phyloP scores from a whole-genome alignment of 2,113 vertebrate species.

The Bungarus multicinctus region DNA sequence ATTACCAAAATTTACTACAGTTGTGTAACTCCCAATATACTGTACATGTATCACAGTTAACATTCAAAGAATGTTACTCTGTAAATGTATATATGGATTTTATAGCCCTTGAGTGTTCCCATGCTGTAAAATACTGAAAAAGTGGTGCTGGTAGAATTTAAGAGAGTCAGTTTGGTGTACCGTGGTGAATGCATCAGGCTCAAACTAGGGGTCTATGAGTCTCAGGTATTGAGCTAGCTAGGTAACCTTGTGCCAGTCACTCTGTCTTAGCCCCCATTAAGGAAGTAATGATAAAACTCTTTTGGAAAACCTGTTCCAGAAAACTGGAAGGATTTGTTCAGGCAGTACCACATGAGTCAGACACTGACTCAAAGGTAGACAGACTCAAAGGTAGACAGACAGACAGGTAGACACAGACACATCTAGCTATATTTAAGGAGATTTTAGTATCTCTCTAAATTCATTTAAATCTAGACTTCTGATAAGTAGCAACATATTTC shows the following conservation, averaged over 20 bases:
- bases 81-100: not conserved
- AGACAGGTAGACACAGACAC: not conserved
- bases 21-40: not conserved
- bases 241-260: not conserved
- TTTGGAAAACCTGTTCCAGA: not conserved
- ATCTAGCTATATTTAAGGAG: not conserved
- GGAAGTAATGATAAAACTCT: not conserved
- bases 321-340: not conserved
- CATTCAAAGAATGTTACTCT: not conserved
- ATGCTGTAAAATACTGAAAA: not conserved
- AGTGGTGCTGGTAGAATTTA: not conserved
- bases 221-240: not conserved
- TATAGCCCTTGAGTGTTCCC: not conserved
- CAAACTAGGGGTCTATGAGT: not conserved
- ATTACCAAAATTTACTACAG: not conserved
- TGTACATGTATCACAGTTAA: not conserved
- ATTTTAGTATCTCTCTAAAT: not conserved
- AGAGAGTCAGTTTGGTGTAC: not conserved
- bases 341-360: not conserved
- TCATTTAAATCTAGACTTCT: not conserved
- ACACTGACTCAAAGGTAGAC: not conserved
- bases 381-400: not conserved
- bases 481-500: not conserved
- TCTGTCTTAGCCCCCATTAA: not conserved
- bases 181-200: not conserved